phyloP scores from a whole-genome alignment of 2,888 invertebrate species.

The Xestoiulus laeticollis region DNA sequence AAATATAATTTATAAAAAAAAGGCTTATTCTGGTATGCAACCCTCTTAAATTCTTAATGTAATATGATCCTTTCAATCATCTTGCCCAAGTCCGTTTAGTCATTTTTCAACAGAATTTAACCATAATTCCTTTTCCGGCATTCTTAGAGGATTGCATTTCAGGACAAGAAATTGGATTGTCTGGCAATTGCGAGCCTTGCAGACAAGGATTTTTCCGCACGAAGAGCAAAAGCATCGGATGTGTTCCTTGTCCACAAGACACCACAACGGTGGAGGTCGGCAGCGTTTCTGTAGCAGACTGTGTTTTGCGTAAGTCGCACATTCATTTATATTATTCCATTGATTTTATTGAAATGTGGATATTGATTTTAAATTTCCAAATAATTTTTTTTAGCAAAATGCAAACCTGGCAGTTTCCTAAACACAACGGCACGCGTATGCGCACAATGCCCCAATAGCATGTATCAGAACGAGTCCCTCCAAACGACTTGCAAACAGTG shows the following conservation, averaged over 20 bases:
- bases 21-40: too few relatives aligned
- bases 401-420: slow-evolving; percentile 74
- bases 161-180: slow-evolving; percentile 70
- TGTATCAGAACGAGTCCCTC: slow-evolving; percentile 87
- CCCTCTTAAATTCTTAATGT: too few relatives aligned
- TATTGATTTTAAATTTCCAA: slow-evolving; percentile 51
- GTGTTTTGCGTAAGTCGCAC: slow-evolving; percentile 78
- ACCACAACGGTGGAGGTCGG: slow-evolving; percentile 89
- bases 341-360: background rate
- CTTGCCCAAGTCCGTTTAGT: too few relatives aligned
- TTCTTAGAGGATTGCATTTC: slow-evolving; percentile 78
- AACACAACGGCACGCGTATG: slow-evolving; percentile 85
- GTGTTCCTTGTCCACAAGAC: slow-evolving; percentile 86
- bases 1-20: too few relatives aligned
- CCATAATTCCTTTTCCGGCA: background rate
- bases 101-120: too few relatives aligned
- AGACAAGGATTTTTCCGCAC: slow-evolving; percentile 87
- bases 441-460: slow-evolving; percentile 85
- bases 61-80: slow-evolving; percentile 12
- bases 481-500: slow-evolving; percentile 87
- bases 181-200: slow-evolving; percentile 92
- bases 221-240: slow-evolving; percentile 87
- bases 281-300: slow-evolving; percentile 85
- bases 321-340: background rate
- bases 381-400: slow-evolving; percentile 65